A percentile compares a stretch with the other conserved stretches of the same genome.
These are phyloP conservation scores for Chalcis sispes DNA, from an alignment of 2,888 invertebrate species.

Conservation along the genomic window DNA sequence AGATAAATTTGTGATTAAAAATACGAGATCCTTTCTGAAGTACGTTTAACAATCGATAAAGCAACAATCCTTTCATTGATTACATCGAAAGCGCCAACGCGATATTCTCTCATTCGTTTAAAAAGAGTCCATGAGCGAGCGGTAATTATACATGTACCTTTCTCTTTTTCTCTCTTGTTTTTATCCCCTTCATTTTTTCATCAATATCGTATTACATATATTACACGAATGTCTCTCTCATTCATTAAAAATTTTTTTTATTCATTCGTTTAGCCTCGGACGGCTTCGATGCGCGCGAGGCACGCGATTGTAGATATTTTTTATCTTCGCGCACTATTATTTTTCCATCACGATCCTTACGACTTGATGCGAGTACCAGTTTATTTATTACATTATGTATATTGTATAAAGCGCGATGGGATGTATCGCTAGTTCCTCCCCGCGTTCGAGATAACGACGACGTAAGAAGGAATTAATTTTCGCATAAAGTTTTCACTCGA, in stretches of 20 bases:
- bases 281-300: slow-evolving; percentile 29
- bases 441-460: background rate
- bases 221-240: slow-evolving; percentile 20
- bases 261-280: slow-evolving; percentile 45
- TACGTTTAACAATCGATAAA: background rate
- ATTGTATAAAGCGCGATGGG: slow-evolving; percentile 2
- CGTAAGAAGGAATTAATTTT: background rate
- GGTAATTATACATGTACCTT: no score
- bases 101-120: background rate
- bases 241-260: background rate
- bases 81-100: background rate
- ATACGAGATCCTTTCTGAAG: slow-evolving; percentile 31
- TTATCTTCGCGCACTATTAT: background rate
- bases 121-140: no score
- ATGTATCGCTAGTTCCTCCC: background rate
- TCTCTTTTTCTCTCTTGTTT: background rate
- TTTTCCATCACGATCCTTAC: no score
- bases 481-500: background rate
- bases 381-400: no score
- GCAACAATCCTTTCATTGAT: no score
- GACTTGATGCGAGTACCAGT: no score
- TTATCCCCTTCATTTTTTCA: background rate
- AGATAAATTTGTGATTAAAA: slow-evolving; percentile 1
- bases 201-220: slow-evolving; percentile 3
- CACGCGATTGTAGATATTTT: background rate